These are phyloP conservation scores for Actenoides lindsayi DNA, from an alignment of 2,113 vertebrate genomes.

Conservation along the genomic window DNA sequence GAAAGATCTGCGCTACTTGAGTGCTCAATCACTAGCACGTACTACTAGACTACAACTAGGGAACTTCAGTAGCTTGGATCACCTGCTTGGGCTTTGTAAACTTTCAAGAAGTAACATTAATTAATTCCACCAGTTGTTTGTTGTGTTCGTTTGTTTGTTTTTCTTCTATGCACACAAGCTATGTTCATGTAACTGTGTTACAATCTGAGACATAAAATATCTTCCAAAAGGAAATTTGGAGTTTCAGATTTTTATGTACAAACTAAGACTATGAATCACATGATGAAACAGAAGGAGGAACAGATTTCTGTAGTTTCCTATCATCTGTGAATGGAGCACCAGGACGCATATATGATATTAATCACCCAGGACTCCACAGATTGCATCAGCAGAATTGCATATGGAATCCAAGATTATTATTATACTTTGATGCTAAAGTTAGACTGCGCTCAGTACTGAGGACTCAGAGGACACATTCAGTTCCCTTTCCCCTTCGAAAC, in stretches of 20 bases:
- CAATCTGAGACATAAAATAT: not conserved
- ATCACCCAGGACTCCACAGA: constrained; percentile 40
- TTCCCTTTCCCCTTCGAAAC: not conserved
- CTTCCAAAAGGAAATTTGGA: not conserved
- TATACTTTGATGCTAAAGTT: constrained; percentile 11
- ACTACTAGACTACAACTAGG: not conserved
- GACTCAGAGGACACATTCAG: not conserved
- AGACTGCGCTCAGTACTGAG: not conserved
- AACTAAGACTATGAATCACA: not conserved
- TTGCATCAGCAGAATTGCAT: constrained; percentile 27
- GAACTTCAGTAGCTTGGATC: not conserved
- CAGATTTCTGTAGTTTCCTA: constrained; percentile 39
- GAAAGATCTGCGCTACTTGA: not conserved
- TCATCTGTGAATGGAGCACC: constrained; percentile 34
- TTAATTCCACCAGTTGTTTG: not conserved
- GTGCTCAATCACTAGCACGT: not conserved
- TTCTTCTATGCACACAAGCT: not conserved
- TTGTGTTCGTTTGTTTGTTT: too few relatives aligned
- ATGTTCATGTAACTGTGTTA: not conserved
- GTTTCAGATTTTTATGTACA: not conserved
- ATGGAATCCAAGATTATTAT: not conserved
- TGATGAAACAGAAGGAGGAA: constrained; percentile 43
- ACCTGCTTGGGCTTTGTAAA: not conserved
- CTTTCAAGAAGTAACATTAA: not conserved
- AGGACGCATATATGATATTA: not conserved